These are phyloP conservation scores for Phortica variegata DNA, from an alignment of 1,140 invertebrate species.

Conservation along the genomic window DNA sequence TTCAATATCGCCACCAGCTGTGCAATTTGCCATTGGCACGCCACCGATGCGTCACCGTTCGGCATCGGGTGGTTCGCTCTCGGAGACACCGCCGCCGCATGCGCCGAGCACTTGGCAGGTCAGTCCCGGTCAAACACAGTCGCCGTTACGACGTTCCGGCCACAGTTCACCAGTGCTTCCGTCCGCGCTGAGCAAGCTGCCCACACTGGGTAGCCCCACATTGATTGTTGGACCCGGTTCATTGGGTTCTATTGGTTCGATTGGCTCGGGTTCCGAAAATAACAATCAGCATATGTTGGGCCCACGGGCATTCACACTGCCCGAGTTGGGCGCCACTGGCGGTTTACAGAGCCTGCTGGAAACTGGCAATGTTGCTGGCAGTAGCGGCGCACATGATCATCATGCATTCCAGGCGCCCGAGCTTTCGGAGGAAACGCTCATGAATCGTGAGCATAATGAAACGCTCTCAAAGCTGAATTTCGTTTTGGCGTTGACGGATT, in stretches of 20 bases:
- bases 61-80: constrained; percentile 65
- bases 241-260: constrained; percentile 58
- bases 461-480: constrained; percentile 92
- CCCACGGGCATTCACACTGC: constrained; percentile 73
- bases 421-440: constrained; percentile 90
- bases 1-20: constrained; percentile 85
- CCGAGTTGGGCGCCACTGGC: constrained; percentile 71
- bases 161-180: constrained; percentile 72
- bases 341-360: constrained; percentile 64
- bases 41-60: constrained; percentile 71
- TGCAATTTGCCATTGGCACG: constrained; percentile 88
- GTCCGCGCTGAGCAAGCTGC: constrained; percentile 64
- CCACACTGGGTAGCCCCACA: constrained; percentile 60
- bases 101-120: constrained; percentile 79
- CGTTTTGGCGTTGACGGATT: constrained; percentile 86
- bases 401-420: constrained; percentile 80
- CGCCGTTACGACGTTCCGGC: constrained; percentile 72
- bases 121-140: constrained; percentile 63
- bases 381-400: constrained; percentile 61
- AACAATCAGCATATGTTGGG: constrained; percentile 66
- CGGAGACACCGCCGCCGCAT: constrained; percentile 70
- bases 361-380: constrained; percentile 48
- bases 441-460: constrained; percentile 93
- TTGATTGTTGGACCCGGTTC: constrained; percentile 60
- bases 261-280: constrained; percentile 47